Percentiles rank a stretch among this genome's conserved stretches.
Evolutionary conservation across 2,113 vertebrate genomes (phyloP).

Genomic region (Dasyurus viverrinus): DNA sequence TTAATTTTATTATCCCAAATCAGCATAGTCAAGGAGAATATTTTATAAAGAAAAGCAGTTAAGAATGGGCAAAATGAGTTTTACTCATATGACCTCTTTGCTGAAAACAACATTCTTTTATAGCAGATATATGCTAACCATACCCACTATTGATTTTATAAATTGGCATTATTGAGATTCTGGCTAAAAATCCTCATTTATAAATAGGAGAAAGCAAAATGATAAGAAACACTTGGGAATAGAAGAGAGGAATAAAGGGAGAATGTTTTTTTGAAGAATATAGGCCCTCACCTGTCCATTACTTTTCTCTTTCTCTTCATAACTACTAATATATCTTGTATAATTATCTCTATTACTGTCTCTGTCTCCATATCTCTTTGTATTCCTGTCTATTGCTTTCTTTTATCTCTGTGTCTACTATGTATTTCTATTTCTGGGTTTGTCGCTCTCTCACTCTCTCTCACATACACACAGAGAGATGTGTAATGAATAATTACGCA

Average conservation of each 20-base stretch:
- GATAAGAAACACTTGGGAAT: not conserved
- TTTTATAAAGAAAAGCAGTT: not conserved
- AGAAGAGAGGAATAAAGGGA: not conserved
- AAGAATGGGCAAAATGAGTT: not conserved
- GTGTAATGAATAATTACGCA: too few species aligned
- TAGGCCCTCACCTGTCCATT: not conserved
- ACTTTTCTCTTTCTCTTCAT: not conserved
- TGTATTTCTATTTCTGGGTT: not conserved
- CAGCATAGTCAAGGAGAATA: not conserved
- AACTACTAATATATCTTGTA: not conserved
- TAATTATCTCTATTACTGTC: not conserved
- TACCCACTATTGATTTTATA: not conserved
- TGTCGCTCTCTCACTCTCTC: not conserved
- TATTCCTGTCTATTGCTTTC: not conserved
- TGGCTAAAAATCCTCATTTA: not conserved
- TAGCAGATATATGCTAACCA: not conserved
- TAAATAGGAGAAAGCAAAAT: not conserved
- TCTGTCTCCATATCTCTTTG: not conserved
- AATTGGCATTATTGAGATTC: not conserved
- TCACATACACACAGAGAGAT: not conserved
- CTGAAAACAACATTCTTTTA: not conserved
- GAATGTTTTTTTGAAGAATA: not conserved
- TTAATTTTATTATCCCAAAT: not conserved
- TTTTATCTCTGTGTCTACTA: too few species aligned
- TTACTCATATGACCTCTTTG: not conserved